Conservation (phyloP, 2,888 invertebrate species). For the Calameuta filiformis region DNA sequence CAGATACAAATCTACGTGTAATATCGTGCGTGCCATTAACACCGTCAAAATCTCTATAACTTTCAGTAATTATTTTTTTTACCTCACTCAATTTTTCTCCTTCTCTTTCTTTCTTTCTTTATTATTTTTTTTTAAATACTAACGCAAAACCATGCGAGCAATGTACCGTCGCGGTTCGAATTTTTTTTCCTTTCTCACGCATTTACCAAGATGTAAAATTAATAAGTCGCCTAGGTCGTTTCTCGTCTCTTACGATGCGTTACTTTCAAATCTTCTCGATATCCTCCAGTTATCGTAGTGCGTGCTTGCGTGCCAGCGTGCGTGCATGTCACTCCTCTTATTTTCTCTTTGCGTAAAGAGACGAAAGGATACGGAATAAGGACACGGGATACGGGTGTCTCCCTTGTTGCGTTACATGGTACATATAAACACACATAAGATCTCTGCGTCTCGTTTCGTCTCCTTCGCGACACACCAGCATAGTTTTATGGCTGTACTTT, state of each 20-base stretch:
- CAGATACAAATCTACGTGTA: not conserved
- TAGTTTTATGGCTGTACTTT: not conserved
- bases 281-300: not conserved
- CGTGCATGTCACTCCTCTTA: not conserved
- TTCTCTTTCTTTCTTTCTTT: conserved; percentile 4
- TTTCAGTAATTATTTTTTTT: conserved; percentile 6
- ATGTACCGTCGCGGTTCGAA: conserved; percentile 20
- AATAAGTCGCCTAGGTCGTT: not conserved
- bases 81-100: conserved; percentile 9
- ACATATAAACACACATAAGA: not conserved
- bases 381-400: not conserved
- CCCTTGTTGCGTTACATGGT: not conserved
- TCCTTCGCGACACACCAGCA: not conserved
- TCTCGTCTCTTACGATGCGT: not conserved
- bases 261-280: not conserved
- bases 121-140: conserved; percentile 22
- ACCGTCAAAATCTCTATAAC: not conserved
- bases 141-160: conserved; percentile 25
- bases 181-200: not conserved
- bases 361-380: not conserved
- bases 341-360: not conserved
- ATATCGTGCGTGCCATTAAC: not conserved
- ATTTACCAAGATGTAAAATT: not conserved
- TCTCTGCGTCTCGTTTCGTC: not conserved
- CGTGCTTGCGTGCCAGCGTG: not conserved